Percentiles rank a stretch among this genome's conserved stretches.
Conservation (phyloP, 2,113 vertebrate species). For the Albula goreensis region DNA sequence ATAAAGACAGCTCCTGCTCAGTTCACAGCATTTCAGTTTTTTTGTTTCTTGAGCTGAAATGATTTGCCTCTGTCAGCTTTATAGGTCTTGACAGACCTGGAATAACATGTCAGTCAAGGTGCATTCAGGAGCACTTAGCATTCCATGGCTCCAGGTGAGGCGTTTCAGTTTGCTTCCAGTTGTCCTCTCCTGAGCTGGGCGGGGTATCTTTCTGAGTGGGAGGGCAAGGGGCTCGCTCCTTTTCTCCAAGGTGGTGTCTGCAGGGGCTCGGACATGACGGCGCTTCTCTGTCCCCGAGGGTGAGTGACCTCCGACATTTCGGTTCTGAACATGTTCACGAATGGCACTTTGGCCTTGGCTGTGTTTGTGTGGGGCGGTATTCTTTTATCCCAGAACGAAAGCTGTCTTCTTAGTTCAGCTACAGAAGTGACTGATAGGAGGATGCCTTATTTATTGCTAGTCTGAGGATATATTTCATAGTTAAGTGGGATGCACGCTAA, state of each 20-base stretch:
- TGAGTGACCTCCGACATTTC: not conserved
- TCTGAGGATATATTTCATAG: not conserved
- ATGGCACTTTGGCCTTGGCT: not conserved
- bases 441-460: not conserved
- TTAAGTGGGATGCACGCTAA: too few species aligned
- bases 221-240: not conserved
- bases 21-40: not conserved
- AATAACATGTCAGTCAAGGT: slow-evolving; percentile 11
- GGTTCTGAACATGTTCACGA: not conserved
- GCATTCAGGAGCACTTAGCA: slow-evolving; percentile 2
- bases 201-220: not conserved
- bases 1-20: not conserved
- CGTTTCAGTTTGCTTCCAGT: not conserved
- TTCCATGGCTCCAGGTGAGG: slow-evolving; percentile 20
- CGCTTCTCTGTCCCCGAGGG: too few species aligned
- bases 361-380: not conserved
- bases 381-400: not conserved
- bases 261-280: not conserved
- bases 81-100: not conserved
- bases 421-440: not conserved
- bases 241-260: not conserved
- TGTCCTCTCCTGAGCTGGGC: slow-evolving; percentile 2
- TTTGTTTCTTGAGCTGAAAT: not conserved
- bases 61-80: not conserved
- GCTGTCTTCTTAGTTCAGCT: not conserved